Base-by-base conservation (phyloP, 2,888 invertebrate genomes). In the Dinocampus coccinellae region DNA sequence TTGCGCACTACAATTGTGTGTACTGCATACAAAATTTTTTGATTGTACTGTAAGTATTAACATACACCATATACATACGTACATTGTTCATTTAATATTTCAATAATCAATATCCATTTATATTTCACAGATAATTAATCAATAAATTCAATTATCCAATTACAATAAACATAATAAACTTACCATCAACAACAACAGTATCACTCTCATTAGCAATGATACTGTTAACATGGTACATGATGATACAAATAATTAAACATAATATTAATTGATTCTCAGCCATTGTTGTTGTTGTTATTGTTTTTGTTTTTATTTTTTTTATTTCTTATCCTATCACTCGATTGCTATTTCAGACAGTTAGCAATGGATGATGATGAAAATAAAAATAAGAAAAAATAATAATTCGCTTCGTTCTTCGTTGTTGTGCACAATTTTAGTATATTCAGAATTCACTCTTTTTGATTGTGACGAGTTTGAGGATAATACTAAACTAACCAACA, bases 111-210 rank as follows among this genome's bases (percentile, higher is more conserved):
- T 29, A 24, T 61, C 13, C 9, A 22, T 33, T 3, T 26, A n/a
- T 22, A 10, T 42, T n/a, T 11, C 16, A 53, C 47, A 34, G 20
- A n/a, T 9, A 70, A 33, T 52, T 57, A n/a, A 53, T 36, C 26
- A 1, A 9, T 7, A n/a, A 7, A 34, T 33, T 16, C 9, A 36
- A 68, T 22, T 26, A 34, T 29, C 29, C 24, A n/a, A n/a, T n/a
- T n/a, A n/a, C n/a, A n/a, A n/a, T n/a, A n/a, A n/a, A n/a, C n/a
- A n/a, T n/a, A n/a, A n/a, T n/a, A n/a, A 9, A 69, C 89, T 88
- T 80, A 90, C 90, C 90, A 78, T 89, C 89, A 70, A 90, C 78
- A 76, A 89, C 85, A 77, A 90, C 88, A 72, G 89, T 88, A 83
- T 90, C 90, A 29, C 89, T 29, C 24, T 62, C 71, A 60, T 66